These are phyloP conservation scores for Helicoverpa armigera DNA, from an alignment of 1,140 invertebrate species.

Conservation along the genomic window DNA sequence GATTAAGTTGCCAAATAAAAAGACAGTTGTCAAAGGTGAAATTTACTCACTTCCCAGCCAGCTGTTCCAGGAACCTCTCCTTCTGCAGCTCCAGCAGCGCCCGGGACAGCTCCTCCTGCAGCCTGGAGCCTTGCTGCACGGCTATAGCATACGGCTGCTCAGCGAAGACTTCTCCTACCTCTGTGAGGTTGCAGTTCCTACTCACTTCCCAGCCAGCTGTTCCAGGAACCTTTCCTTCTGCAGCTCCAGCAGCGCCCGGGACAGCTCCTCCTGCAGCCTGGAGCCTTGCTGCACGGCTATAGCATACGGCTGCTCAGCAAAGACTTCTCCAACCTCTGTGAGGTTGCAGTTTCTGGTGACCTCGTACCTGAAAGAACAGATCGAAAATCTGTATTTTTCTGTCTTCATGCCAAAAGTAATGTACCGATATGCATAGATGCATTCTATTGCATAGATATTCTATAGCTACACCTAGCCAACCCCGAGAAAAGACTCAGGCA, in stretches of 20 bases:
- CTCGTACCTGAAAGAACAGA: conserved; percentile 88
- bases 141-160: conserved; percentile 96
- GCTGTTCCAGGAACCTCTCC: conserved; percentile 92
- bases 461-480: too few species aligned
- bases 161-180: conserved; percentile 95
- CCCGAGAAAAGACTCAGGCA: too few species aligned
- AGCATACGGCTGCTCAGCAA: conserved; percentile 95
- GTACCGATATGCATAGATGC: too few species aligned
- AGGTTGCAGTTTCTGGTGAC: conserved; percentile 94
- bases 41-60: conserved; percentile 89
- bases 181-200: conserved; percentile 81
- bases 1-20: not conserved
- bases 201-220: conserved; percentile 88
- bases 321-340: conserved; percentile 95
- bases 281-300: conserved; percentile 96
- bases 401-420: too few species aligned
- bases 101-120: conserved; percentile 93
- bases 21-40: too few species aligned
- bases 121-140: conserved; percentile 93
- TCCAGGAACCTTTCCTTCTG: conserved; percentile 96
- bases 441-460: too few species aligned
- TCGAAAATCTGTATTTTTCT: too few species aligned
- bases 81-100: conserved; percentile 94
- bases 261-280: conserved; percentile 92
- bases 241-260: conserved; percentile 92